Evolutionary conservation across 1,140 invertebrate genomes (phyloP), one percentile per base, ranked within the genome.

Genomic region (Neotoxoptera formosana): DNA sequence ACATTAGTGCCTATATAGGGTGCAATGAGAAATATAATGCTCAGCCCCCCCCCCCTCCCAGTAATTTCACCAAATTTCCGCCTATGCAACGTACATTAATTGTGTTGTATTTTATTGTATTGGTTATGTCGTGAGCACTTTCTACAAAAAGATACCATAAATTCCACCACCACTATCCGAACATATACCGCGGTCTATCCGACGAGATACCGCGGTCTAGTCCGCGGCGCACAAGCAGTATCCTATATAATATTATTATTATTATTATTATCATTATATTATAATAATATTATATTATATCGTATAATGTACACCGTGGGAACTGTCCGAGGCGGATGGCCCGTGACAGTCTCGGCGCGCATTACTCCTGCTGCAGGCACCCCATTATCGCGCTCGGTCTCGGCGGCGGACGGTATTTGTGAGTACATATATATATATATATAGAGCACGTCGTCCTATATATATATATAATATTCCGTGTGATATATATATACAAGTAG

Each of bases 291-390:
- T 67, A 67, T 67, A 67, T 67, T 34, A n/a, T 7, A 4, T n/a
- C 25, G 34, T 86, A 93, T 41, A 86, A 30, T 86, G 7, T 56
- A 45, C 45, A 90, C 84, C 84, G 84, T 90, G 86, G 56, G 93
- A 90, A 90, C 86, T 41, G 53, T 88, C 86, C 93, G 93, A 88
- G 93, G 93, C 84, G 93, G 84, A 93, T 88, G 84, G 86, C 67
- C 84, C 53, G 88, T 88, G 93, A 76, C 88, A 89, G 56, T 45
- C 30, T 88, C 45, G 34, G 45, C 84, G 60, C n/a, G 60, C 30
- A 67, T 93, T 60, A 89, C 41, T 89, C 53, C 60, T 67, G 87
- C 60, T 67, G 67, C 36, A 25, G 87, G 87, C 53, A 88, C 87
- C 87, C 60, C 53, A 93, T 87, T 93, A 76, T 89, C 25, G 86